Percentiles rank a stretch among this genome's conserved stretches.
These are phyloP conservation scores for Solen grandis DNA, from an alignment of 1,140 invertebrate genomes.

Conservation along the genomic window DNA sequence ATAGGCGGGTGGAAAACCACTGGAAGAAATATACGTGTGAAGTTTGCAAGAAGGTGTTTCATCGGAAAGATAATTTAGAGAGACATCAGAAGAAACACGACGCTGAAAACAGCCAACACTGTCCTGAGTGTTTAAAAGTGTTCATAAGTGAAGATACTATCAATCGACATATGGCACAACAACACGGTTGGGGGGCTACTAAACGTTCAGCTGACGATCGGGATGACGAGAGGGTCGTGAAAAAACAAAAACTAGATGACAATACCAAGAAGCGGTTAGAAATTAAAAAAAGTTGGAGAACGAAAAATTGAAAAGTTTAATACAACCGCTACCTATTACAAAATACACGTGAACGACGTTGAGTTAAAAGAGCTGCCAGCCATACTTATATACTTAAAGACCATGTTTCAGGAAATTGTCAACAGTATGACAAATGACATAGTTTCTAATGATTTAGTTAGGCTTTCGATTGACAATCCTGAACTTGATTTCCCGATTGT, in stretches of 20 bases:
- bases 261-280: not conserved
- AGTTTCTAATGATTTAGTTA: slow-evolving; percentile 16
- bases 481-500: slow-evolving; percentile 27
- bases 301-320: slow-evolving; percentile 23
- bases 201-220: not conserved
- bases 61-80: slow-evolving; percentile 15
- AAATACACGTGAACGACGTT: slow-evolving; percentile 10
- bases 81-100: slow-evolving; percentile 4
- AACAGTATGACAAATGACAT: not conserved
- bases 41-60: slow-evolving; percentile 3
- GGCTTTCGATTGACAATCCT: slow-evolving; percentile 9
- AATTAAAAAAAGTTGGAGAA: slow-evolving; percentile 5
- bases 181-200: slow-evolving; percentile 1
- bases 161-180: slow-evolving; percentile 4
- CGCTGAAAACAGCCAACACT: slow-evolving; percentile 20
- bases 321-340: slow-evolving; percentile 17
- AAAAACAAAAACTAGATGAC: slow-evolving; percentile 1
- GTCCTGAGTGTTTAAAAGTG: slow-evolving; percentile 15
- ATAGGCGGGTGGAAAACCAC: slow-evolving; percentile 13
- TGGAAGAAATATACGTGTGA: not conserved
- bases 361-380: slow-evolving; percentile 16
- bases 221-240: not conserved
- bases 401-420: slow-evolving; percentile 1
- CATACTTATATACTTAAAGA: slow-evolving; percentile 7
- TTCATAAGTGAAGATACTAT: slow-evolving; percentile 13